Percentiles rank a stretch among this genome's conserved stretches.
These are phyloP conservation scores for Ditylenchus weischeri DNA, from an alignment of 2,888 invertebrate genomes.

Conservation along the genomic window DNA sequence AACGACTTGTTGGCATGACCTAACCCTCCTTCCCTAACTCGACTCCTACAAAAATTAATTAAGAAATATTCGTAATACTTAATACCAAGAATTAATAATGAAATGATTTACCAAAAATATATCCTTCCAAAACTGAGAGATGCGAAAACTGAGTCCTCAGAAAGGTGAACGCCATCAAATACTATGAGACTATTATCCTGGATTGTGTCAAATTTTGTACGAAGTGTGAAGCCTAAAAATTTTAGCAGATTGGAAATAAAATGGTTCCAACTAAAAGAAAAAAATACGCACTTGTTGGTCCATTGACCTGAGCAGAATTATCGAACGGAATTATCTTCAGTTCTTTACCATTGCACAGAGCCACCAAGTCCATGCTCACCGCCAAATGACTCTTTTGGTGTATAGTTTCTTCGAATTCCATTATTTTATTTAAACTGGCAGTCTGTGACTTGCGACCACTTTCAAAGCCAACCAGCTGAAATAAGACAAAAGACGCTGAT, in stretches of 20 bases:
- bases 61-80: background rate
- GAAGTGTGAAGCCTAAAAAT: slow-evolving; percentile 1
- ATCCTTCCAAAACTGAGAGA: slow-evolving; percentile 25
- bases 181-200: slow-evolving; percentile 15
- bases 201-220: slow-evolving; percentile 13
- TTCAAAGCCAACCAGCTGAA: slow-evolving; percentile 1
- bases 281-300: background rate
- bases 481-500: too few relatives aligned
- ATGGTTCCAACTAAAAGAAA: too few relatives aligned
- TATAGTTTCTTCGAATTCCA: background rate
- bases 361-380: slow-evolving; percentile 13
- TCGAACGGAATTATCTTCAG: slow-evolving; percentile 12
- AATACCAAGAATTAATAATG: too few relatives aligned
- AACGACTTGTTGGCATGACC: slow-evolving; percentile 8
- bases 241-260: too few relatives aligned
- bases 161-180: slow-evolving; percentile 11
- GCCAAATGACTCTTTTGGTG: background rate
- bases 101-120: slow-evolving; percentile 22
- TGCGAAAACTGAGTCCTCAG: slow-evolving; percentile 18
- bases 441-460: too few relatives aligned
- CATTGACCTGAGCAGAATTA: slow-evolving; percentile 2
- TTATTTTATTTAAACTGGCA: too few relatives aligned
- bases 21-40: slow-evolving; percentile 16
- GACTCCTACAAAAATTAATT: slow-evolving; percentile 12
- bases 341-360: slow-evolving; percentile 12